phyloP scores from a whole-genome alignment of 2,113 vertebrate genomes.

The Onychostoma macrolepis region DNA sequence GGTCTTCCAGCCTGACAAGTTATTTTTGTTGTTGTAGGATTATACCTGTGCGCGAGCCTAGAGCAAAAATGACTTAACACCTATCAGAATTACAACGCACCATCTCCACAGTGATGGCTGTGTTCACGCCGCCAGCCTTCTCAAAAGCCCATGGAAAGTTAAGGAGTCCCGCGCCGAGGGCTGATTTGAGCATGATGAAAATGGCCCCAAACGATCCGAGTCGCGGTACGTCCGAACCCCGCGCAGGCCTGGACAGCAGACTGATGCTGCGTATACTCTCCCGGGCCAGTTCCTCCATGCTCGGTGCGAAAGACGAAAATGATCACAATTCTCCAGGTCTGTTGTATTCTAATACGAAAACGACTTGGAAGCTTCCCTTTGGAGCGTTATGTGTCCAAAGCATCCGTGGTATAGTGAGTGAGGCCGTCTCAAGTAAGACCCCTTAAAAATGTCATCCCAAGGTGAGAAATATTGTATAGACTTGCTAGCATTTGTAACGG shows the following conservation, averaged over 20 bases:
- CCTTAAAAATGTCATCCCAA: slow-evolving; percentile 43
- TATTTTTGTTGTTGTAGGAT: background rate
- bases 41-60: background rate
- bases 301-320: background rate
- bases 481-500: slow-evolving; percentile 22
- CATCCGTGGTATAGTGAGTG: background rate
- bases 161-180: slow-evolving; percentile 91
- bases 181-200: slow-evolving; percentile 93
- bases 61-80: background rate
- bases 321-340: background rate
- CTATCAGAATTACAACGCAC: slow-evolving; percentile 72
- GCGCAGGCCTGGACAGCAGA: slow-evolving; percentile 71
- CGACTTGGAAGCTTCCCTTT: background rate
- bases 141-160: slow-evolving; percentile 95
- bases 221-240: slow-evolving; percentile 52
- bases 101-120: slow-evolving; percentile 86
- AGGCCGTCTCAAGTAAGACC: slow-evolving; percentile 15
- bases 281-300: slow-evolving; percentile 80
- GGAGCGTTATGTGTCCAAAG: background rate
- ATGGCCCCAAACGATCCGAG: slow-evolving; percentile 86
- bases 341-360: background rate
- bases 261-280: slow-evolving; percentile 78
- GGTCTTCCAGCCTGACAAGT: background rate
- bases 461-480: slow-evolving; percentile 50
- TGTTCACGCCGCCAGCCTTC: slow-evolving; percentile 83